Percentiles rank a stretch among this genome's conserved stretches.
Conservation (phyloP, 2,797 vertebrate genomes). For the Gypaetus barbatus region DNA sequence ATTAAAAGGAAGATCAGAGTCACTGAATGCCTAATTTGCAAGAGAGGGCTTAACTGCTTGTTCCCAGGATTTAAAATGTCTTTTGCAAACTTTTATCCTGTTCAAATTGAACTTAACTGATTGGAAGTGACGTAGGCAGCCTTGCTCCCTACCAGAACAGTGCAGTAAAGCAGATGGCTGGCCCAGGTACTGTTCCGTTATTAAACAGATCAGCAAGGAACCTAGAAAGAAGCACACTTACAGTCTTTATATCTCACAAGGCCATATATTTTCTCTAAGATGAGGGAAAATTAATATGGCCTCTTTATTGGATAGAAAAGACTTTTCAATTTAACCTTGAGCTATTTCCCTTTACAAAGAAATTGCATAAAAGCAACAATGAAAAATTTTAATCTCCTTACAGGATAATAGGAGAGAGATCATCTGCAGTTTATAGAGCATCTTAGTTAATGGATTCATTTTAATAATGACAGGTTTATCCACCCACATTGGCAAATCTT, state of each 20-base stretch:
- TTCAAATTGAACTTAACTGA: background rate
- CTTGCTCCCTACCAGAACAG: background rate
- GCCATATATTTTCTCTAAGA: conserved; percentile 19
- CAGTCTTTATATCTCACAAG: background rate
- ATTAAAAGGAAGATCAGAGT: background rate
- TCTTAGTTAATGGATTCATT: conserved; percentile 68
- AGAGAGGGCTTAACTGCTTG: background rate
- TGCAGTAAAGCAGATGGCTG: background rate
- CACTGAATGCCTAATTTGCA: background rate
- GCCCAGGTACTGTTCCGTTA: background rate
- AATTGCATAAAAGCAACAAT: conserved; percentile 60
- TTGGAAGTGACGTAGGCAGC: background rate
- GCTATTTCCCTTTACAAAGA: conserved; percentile 57
- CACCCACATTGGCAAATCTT: conserved; percentile 41
- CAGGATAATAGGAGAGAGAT: conserved; percentile 63
- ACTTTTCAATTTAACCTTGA: conserved; percentile 63
- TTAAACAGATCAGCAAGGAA: background rate
- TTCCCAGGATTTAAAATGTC: background rate
- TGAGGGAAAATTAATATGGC: conserved; percentile 32
- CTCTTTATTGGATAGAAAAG: conserved; percentile 28
- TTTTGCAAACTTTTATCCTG: conserved; percentile 21
- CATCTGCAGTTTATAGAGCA: conserved; percentile 67
- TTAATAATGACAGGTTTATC: conserved; percentile 67
- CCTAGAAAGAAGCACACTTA: background rate
- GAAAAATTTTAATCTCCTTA: conserved; percentile 69